phyloP scores from a whole-genome alignment of 2,888 invertebrate genomes.

The Lasius fuliginosus region DNA sequence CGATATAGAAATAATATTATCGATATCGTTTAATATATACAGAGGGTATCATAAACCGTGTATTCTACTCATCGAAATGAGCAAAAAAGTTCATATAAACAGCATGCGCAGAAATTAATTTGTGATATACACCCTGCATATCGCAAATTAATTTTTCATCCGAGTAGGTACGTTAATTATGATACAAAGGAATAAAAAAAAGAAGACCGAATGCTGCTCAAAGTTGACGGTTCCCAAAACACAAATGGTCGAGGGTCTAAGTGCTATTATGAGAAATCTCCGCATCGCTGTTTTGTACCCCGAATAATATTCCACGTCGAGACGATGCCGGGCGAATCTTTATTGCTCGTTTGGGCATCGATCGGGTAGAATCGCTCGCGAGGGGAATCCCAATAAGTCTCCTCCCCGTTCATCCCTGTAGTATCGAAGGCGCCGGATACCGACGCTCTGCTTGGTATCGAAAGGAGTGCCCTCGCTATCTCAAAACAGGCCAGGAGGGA shows the following conservation, averaged over 20 bases:
- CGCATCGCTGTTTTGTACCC: background rate
- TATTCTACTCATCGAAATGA: too few species aligned
- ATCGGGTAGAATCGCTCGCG: slow-evolving; percentile 59
- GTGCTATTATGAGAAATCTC: background rate
- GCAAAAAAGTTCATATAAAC: too few species aligned
- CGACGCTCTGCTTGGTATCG: background rate
- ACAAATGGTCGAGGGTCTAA: background rate
- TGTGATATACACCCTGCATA: too few species aligned
- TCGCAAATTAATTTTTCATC: background rate
- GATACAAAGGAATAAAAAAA: background rate
- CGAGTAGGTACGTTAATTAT: background rate
- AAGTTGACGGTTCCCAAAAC: background rate
- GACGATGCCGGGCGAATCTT: slow-evolving; percentile 41
- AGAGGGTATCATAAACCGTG: too few species aligned
- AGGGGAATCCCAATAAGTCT: slow-evolving; percentile 68
- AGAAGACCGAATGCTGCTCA: background rate
- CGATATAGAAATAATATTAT: background rate
- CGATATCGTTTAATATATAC: background rate
- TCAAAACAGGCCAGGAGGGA: slow-evolving; percentile 2
- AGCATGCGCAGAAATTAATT: too few species aligned
- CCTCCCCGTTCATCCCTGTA: slow-evolving; percentile 9
- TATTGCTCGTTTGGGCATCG: slow-evolving; percentile 60
- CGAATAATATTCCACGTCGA: slow-evolving; percentile 45
- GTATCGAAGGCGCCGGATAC: slow-evolving; percentile 2
- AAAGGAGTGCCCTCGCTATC: slow-evolving; percentile 2